Evolutionary conservation across 1,140 invertebrate genomes (phyloP).

Genomic region (Apocrypta bakeri): DNA sequence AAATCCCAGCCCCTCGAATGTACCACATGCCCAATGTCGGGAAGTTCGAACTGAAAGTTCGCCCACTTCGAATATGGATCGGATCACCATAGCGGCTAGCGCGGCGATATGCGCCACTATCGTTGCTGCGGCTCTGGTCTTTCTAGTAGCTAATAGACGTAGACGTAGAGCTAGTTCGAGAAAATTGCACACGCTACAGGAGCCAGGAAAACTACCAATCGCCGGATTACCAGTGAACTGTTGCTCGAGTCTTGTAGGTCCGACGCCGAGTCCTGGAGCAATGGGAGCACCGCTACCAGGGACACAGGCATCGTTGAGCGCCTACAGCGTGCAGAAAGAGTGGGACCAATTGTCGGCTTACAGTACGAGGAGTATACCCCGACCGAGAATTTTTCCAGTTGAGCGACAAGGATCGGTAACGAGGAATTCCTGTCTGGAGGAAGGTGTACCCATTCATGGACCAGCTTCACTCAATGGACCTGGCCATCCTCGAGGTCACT

Average conservation of each 20-base stretch:
- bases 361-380: slow-evolving; percentile 90
- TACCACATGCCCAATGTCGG: slow-evolving; percentile 89
- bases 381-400: slow-evolving; percentile 86
- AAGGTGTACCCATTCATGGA: slow-evolving; percentile 73
- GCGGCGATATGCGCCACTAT: slow-evolving; percentile 95
- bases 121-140: slow-evolving; percentile 89
- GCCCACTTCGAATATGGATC: slow-evolving; percentile 91
- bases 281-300: slow-evolving; percentile 73
- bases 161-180: slow-evolving; percentile 73
- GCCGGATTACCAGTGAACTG: slow-evolving; percentile 83
- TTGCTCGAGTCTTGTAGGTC: slow-evolving; percentile 79
- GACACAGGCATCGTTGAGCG: slow-evolving; percentile 86
- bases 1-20: slow-evolving; percentile 87
- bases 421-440: slow-evolving; percentile 79
- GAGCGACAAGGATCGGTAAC: slow-evolving; percentile 80
- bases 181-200: slow-evolving; percentile 83
- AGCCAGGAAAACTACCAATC: slow-evolving; percentile 78
- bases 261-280: slow-evolving; percentile 83
- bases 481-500: slow-evolving; percentile 27
- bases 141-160: slow-evolving; percentile 87
- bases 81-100: slow-evolving; percentile 93
- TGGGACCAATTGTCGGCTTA: slow-evolving; percentile 96
- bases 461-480: background rate
- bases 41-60: slow-evolving; percentile 90
- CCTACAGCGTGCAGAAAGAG: slow-evolving; percentile 89